Evolutionary conservation across 1,140 invertebrate genomes (phyloP).

Genomic region (Asobara japonica): DNA sequence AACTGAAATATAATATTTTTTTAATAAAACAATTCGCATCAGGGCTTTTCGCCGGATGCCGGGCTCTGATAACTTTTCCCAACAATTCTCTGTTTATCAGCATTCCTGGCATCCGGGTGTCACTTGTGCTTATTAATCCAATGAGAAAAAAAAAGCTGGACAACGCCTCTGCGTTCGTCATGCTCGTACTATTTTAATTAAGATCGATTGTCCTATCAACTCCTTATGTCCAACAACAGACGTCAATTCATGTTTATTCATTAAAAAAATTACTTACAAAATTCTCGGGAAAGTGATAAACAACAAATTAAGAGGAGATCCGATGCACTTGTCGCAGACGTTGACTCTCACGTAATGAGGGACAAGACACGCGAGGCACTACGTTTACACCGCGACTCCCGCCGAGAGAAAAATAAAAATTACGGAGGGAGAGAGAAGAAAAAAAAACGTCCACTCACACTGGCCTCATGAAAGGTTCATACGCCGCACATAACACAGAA

Average conservation of each 20-base stretch:
- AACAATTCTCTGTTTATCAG: neutral
- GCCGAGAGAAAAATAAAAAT: conserved; percentile 9
- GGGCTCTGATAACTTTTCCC: neutral
- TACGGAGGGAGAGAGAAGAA: neutral
- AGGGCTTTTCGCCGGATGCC: neutral
- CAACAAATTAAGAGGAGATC: neutral
- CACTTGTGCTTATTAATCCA: neutral
- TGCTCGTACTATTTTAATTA: neutral
- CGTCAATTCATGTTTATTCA: no score
- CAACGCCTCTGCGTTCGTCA: neutral
- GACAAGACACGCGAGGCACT: conserved; percentile 3
- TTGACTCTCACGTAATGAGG: conserved; percentile 5
- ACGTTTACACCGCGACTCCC: conserved; percentile 6
- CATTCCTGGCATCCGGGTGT: neutral
- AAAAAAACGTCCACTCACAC: neutral
- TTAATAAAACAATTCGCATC: neutral
- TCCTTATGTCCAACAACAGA: no score
- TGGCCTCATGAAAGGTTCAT: neutral
- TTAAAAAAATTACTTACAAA: neutral
- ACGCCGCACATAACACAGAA: conserved; percentile 2
- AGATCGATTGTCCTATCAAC: neutral
- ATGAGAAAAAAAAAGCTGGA: neutral
- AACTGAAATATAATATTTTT: neutral
- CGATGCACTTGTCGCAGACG: conserved; percentile 12
- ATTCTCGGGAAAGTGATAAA: neutral